Percentiles rank a stretch among this genome's conserved stretches.
phyloP scores from a whole-genome alignment of 2,113 vertebrate species.

The Megaleporinus macrocephalus region DNA sequence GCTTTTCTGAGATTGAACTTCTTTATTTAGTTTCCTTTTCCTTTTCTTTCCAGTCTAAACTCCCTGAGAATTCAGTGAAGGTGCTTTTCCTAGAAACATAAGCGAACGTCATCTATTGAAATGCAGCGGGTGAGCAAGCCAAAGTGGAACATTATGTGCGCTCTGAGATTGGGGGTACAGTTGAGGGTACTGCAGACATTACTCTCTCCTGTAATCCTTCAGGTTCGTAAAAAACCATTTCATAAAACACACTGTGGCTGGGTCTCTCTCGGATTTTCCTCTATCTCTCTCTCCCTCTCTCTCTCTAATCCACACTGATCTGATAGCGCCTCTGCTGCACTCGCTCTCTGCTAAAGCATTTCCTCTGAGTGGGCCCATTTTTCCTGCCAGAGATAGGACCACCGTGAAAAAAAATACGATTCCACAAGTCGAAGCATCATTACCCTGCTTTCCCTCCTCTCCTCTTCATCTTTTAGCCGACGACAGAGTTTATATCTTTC shows the following conservation, averaged over 20 bases:
- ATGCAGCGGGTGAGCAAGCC: neutral
- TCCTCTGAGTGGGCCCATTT: constrained; percentile 12
- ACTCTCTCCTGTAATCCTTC: constrained; percentile 24
- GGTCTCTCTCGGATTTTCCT: neutral
- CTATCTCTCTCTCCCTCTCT: constrained; percentile 5
- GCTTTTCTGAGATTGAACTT: too few relatives aligned
- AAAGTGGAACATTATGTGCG: constrained; percentile 14
- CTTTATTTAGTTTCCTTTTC: too few relatives aligned
- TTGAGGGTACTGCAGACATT: neutral
- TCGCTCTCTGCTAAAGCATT: constrained; percentile 12
- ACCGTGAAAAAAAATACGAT: neutral
- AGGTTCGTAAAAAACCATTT: constrained; percentile 36
- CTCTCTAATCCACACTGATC: constrained; percentile 30
- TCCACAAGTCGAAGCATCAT: constrained; percentile 5
- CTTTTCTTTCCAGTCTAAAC: neutral
- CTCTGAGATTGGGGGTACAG: neutral
- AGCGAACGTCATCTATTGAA: neutral
- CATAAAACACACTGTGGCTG: neutral
- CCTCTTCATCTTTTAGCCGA: neutral
- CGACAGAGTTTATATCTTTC: neutral
- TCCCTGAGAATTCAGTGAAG: neutral
- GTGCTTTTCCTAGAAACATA: neutral
- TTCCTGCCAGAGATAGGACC: constrained; percentile 12
- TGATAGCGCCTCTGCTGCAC: constrained; percentile 7
- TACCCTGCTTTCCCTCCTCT: neutral